Base-by-base conservation (phyloP, 2,113 vertebrate species). In the Oncorhynchus tshawytscha region DNA sequence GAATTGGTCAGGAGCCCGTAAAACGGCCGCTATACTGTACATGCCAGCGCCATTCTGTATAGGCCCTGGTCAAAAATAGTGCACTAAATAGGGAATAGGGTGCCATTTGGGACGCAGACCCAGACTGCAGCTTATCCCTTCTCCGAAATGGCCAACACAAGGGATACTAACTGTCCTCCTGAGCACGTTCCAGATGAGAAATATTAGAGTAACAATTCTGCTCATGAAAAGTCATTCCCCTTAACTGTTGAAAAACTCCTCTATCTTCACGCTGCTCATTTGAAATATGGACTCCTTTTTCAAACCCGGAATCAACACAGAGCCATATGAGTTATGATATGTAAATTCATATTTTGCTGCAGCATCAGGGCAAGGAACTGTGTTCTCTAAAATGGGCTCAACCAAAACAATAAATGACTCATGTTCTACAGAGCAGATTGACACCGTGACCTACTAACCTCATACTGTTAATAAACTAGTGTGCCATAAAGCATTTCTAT, bases 171-270 rank as follows among this genome's bases (percentile, higher is more conserved):
- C 64, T 60, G 51, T 54, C 31, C 70, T 25, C 70, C 80, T 80
- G 73, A 78, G 78, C 78, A 76, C 24, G 60, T 59, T 72, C 81
- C 81, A 82, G 65, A 39, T 49, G 71, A 64, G 49, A 54, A 76
- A 76, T 22, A 71, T 69, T n/a, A 6, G 60, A 68, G 5, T 7
- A 39, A 39, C 8, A 39, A 39, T 39, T 39, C 39, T 7, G 8
- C 39, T 39, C 8, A 9, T 39, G 59, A 72, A 48, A 76, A 70
- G 70, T 74, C 31, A 66, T 31, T 78, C 39, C 57, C 72, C 34
- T 39, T 39, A 9, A 39, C 45, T 85, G 76, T 51, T 82, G 78
- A 82, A 57, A 74, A 71, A 69, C 34, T 39, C 70, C 27, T 78
- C 29, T 67, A 73, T 66, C 57, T 54, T 75, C 70, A 57, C 18